Conservation (phyloP, 2,113 vertebrate genomes). For the Pavo muticus region DNA sequence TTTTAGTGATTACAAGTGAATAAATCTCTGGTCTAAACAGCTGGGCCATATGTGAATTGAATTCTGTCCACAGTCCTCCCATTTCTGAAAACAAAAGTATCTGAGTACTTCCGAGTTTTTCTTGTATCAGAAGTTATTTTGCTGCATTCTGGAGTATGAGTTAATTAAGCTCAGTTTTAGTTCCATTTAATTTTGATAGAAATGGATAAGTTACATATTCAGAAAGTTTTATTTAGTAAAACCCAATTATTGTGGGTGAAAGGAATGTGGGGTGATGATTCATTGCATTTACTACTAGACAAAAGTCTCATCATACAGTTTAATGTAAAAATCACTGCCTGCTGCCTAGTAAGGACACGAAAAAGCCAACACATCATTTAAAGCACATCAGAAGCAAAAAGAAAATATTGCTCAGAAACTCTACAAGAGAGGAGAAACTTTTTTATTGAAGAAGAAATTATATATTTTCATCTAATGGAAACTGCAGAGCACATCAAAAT, state of each 20-base stretch:
- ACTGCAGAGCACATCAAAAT: background rate
- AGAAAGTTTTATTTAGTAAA: constrained; percentile 49
- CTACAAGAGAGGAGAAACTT: background rate
- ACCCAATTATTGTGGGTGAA: constrained; percentile 19
- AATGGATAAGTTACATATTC: constrained; percentile 25
- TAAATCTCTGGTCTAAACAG: background rate
- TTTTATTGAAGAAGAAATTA: background rate
- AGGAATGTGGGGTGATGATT: background rate
- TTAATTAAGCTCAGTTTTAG: constrained; percentile 37
- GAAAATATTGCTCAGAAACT: background rate
- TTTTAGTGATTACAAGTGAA: background rate
- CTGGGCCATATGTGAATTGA: background rate
- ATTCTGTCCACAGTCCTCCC: background rate
- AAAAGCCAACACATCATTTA: background rate
- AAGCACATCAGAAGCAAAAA: background rate
- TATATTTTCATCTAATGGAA: background rate
- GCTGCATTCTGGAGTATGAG: background rate
- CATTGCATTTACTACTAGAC: constrained; percentile 4
- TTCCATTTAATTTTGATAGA: constrained; percentile 32
- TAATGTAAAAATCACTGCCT: constrained; percentile 40
- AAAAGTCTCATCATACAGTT: constrained; percentile 3
- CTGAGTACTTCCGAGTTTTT: constrained; percentile 4
- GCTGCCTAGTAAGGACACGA: background rate
- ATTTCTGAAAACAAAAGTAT: constrained; percentile 1
- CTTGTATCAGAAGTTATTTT: background rate